Base-by-base conservation (phyloP, 1,140 invertebrate species). In the Dinoponera quadriceps region DNA sequence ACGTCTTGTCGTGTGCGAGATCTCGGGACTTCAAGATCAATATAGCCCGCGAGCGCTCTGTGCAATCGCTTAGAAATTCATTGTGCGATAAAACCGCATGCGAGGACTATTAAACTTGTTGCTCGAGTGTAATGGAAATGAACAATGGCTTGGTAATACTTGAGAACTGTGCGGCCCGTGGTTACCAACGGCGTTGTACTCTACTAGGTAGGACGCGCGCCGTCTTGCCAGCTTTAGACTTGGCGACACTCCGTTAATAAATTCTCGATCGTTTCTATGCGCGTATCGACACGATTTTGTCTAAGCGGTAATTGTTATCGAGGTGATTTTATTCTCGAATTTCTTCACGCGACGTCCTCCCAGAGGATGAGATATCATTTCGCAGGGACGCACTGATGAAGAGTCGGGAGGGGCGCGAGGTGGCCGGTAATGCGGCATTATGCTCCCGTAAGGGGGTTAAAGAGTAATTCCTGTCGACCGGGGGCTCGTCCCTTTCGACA, bases 401-500 rank as follows among this genome's bases (percentile, higher is more conserved):
- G 69, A 1, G 11, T 27, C 22, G 22, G 54, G 73, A 55, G 29
- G 48, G 38, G 83, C 72, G 78, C 54, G 49, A 85, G 78, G 55
- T 69, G 65, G 78, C 29, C 71, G 22, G 88, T 91, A 92, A 92
- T 91, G 88, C 86, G 87, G 78, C 84, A 87, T 91, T 88, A 93
- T 91, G 75, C 78, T 82, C 22, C 69, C 72, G 84, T 90, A 86
- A 89, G 89, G 88, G 87, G 85, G 85, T 90, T 89, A 88, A 44
- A 85, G 89, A 90, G 90, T 92, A 92, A 92, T 93, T 92, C 89
- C 87, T 85, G 82, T 82, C 83, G 84, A 60, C 75, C 81, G 84
- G 83, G 81, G 87, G 88, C 48, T 90, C 91, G 89, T 89, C 84
- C 92, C 90, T 91, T 92, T 90, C 90, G 92, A 94, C 93, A 85